Evolutionary conservation across 1,140 invertebrate species (phyloP).

Genomic region (Aleiodes sp.): DNA sequence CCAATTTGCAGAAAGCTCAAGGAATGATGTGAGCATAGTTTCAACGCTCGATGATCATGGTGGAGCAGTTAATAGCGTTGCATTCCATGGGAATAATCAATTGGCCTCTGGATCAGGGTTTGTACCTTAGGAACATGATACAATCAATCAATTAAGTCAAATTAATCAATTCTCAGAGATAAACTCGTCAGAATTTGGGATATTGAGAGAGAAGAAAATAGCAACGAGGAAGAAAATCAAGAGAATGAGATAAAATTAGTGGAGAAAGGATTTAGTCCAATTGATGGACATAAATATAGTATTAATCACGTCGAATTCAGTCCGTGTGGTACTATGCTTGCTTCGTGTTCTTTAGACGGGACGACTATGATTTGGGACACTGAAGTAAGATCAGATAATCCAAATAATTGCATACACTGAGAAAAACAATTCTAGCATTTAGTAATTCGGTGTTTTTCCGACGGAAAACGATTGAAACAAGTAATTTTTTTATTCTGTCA

Average conservation of each 20-base stretch:
- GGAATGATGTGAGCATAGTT: constrained; percentile 61
- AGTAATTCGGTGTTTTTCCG: too few species aligned
- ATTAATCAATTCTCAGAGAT: constrained; percentile 60
- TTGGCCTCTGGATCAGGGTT: constrained; percentile 70
- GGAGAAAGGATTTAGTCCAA: constrained; percentile 65
- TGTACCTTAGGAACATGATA: neutral
- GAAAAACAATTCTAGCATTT: too few species aligned
- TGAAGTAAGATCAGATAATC: constrained; percentile 56
- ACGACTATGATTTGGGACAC: constrained; percentile 75
- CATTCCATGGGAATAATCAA: constrained; percentile 64
- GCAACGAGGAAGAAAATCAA: constrained; percentile 17
- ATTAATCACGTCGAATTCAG: constrained; percentile 75
- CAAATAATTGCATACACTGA: neutral
- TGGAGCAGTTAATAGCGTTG: constrained; percentile 70
- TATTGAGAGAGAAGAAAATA: constrained; percentile 51
- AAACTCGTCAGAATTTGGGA: constrained; percentile 69
- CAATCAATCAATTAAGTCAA: neutral
- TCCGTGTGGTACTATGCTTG: constrained; percentile 71
- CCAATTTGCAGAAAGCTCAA: constrained; percentile 58
- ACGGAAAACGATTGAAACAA: too few species aligned
- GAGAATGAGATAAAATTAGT: constrained; percentile 50
- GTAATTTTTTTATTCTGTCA: too few species aligned
- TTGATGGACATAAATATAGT: constrained; percentile 71
- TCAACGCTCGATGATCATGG: constrained; percentile 66
- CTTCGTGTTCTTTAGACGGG: constrained; percentile 80